Conservation (phyloP, 2,797 vertebrate genomes). For the Gymnothorax reevesii region DNA sequence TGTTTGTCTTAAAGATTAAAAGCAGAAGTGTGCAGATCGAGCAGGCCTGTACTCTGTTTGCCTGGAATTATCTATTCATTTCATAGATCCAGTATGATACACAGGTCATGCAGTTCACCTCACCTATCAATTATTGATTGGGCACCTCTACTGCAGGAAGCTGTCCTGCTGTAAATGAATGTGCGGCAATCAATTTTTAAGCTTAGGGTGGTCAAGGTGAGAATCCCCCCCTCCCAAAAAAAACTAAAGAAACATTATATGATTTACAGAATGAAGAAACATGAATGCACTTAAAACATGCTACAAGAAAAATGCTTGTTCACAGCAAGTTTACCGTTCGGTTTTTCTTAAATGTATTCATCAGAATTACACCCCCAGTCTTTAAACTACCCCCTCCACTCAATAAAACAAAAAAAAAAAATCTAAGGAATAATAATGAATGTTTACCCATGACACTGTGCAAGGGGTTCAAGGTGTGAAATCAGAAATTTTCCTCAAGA, state of each 20-base stretch:
- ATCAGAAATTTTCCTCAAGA: not conserved
- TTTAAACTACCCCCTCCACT: too few species aligned
- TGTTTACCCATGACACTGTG: not conserved
- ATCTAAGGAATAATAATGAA: not conserved
- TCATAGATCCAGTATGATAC: not conserved
- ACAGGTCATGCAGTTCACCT: not conserved
- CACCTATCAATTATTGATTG: not conserved
- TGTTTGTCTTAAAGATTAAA: not conserved
- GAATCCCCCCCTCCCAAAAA: too few species aligned
- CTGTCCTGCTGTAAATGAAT: not conserved
- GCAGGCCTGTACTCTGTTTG: not conserved
- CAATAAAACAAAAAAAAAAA: not conserved
- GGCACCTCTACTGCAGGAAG: not conserved
- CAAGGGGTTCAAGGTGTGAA: not conserved
- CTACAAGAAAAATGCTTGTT: too few species aligned
- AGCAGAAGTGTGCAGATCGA: not conserved
- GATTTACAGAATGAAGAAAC: too few species aligned
- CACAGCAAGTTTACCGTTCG: too few species aligned
- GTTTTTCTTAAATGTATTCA: not conserved
- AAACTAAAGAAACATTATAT: too few species aligned
- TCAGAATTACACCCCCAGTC: not conserved
- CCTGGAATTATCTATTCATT: not conserved
- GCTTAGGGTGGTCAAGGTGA: not conserved
- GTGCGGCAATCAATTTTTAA: not conserved
- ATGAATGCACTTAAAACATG: too few species aligned